Base-by-base conservation (phyloP, 2,888 invertebrate species). In the Lepetodrilus schrolli region DNA sequence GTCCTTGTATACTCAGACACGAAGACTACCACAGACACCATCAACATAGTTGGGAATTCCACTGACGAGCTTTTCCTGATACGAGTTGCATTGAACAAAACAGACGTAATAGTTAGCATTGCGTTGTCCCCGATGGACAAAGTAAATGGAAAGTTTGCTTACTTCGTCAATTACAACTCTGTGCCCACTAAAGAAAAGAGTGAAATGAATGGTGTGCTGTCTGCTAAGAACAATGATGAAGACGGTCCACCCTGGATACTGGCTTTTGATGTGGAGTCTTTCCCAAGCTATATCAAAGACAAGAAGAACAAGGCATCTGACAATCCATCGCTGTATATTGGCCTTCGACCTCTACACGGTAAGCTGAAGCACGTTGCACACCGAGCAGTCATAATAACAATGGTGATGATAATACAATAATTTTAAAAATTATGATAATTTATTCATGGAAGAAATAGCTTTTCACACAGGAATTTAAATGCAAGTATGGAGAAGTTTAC, bases 51-150 rank as follows among this genome's bases (percentile, higher is more conserved):
- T 13, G 20, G 65, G n/a, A 77, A 68, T n/a, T 36, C n/a, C 4
- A 50, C 74, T 3, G 21, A 58, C 20, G 17, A n/a, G 7, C 49
- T 72, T 21, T 72, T 72, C 10, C 70, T 66, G 8, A 70, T 78
- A 20, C 37, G 74, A 38, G 26, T 78, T 4, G 13, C 23, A 8
- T 26, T 78, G 4, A 72, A 75, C 36, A 74, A 74, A 17, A 20
- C 74, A 4, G 43, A 72, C 5, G 50, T 75, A 10, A 49, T 50
- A 1, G 72, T 75, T 23, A 20, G 36, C 10, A 36, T 75, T n/a
- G 21, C 74, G 4, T 13, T 78, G 13, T 36, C 37, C 7, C 74
- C 75, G 21, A 47, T 26, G 47, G 68, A 38, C 13, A n/a, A n/a
- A 2, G 23, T 49, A 36, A 58, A 23, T 34, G 74, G 51, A 4